These are phyloP conservation scores for Nyctereutes procyonoides DNA, from an alignment of 2,113 vertebrate species.

Conservation along the genomic window DNA sequence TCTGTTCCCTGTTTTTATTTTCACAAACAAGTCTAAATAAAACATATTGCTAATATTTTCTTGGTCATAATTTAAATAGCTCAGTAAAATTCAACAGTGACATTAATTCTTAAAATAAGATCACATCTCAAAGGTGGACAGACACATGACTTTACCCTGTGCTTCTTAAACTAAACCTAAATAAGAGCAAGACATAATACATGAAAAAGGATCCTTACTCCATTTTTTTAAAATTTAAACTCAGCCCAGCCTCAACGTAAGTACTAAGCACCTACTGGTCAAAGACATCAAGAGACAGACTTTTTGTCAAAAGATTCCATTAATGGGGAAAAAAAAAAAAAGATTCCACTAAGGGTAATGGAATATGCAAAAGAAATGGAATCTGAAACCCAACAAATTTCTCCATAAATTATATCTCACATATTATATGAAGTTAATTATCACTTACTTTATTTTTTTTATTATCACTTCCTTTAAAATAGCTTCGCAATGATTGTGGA, in stretches of 20 bases:
- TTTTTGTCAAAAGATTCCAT: not conserved
- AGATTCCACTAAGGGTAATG: not conserved
- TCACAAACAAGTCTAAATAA: slow-evolving; percentile 49
- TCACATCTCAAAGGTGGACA: slow-evolving; percentile 41
- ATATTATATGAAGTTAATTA: not conserved
- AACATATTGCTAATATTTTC: slow-evolving; percentile 61
- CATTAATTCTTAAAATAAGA: slow-evolving; percentile 14
- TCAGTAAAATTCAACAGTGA: not conserved
- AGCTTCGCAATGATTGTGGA: not conserved
- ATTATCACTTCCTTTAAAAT: not conserved
- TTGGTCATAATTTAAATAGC: slow-evolving; percentile 14
- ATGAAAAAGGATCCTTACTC: not conserved
- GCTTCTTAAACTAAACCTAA: slow-evolving; percentile 49
- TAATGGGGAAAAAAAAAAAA: not conserved
- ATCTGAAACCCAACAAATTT: not conserved
- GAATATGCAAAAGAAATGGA: not conserved
- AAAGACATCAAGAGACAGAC: not conserved
- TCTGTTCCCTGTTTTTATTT: not conserved
- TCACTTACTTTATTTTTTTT: not conserved
- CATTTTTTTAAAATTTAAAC: not conserved
- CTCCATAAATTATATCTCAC: not conserved
- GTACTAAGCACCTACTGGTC: not conserved
- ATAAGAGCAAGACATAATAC: slow-evolving; percentile 28
- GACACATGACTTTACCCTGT: slow-evolving; percentile 24
- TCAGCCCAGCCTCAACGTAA: not conserved